Conservation (phyloP, 2,888 invertebrate species). For the Podotricha telesiphe region DNA sequence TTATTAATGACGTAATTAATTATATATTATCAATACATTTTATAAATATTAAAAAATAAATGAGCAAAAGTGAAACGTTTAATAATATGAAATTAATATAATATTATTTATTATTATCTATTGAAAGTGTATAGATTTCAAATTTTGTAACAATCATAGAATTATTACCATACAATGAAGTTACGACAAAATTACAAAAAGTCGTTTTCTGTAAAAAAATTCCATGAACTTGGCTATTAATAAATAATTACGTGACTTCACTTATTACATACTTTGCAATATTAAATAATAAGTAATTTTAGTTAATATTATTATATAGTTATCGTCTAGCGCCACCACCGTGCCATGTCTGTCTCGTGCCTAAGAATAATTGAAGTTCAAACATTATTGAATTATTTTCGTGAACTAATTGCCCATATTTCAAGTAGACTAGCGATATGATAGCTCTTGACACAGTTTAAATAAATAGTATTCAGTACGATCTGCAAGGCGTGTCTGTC, state of each 20-base stretch:
- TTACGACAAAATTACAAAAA: neutral
- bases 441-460: constrained; percentile 63
- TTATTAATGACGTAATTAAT: neutral
- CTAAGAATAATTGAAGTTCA: neutral
- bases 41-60: neutral
- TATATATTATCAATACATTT: neutral
- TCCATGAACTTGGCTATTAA: constrained; percentile 12
- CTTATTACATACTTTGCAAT: neutral
- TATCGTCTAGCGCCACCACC: neutral
- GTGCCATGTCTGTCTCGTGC: too few relatives aligned
- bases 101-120: neutral
- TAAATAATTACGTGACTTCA: neutral
- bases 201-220: neutral
- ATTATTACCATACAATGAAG: constrained; percentile 12
- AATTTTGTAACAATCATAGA: neutral
- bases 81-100: neutral
- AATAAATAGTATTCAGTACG: constrained; percentile 48
- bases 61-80: neutral
- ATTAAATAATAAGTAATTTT: neutral
- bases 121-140: neutral
- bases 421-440: constrained; percentile 36
- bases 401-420: constrained; percentile 23
- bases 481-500: constrained; percentile 61
- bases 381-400: constrained; percentile 1
- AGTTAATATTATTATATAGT: neutral